A percentile compares a stretch with the other conserved stretches of the same genome.
Evolutionary conservation across 2,888 invertebrate genomes (phyloP).

Genomic region (Hanleya hanleyi): DNA sequence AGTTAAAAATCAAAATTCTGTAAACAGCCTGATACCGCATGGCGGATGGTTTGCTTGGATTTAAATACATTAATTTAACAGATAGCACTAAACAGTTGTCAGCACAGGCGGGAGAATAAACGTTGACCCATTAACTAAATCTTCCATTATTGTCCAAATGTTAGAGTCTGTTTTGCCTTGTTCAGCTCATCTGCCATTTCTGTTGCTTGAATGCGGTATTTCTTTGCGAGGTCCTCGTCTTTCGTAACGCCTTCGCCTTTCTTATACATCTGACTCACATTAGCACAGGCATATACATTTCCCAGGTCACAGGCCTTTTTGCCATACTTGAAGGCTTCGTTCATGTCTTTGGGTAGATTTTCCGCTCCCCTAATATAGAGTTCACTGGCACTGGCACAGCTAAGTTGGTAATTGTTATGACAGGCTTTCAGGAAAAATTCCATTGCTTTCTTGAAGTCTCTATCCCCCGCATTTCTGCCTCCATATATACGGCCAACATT

Average conservation of each 20-base stretch:
- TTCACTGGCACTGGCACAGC: constrained; percentile 87
- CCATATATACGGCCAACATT: constrained; percentile 51
- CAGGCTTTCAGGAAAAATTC: constrained; percentile 88
- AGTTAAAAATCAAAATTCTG: too few species aligned
- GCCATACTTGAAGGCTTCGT: constrained; percentile 86
- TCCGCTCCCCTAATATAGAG: constrained; percentile 85
- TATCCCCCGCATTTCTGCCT: constrained; percentile 24
- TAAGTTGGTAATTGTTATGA: constrained; percentile 80
- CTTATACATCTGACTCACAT: constrained; percentile 81
- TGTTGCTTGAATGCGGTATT: constrained; percentile 82
- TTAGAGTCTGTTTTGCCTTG: constrained; percentile 27
- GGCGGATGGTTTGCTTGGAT: too few species aligned
- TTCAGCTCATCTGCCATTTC: constrained; percentile 82
- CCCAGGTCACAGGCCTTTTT: constrained; percentile 87
- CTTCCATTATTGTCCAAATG: constrained; percentile 16
- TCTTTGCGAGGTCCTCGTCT: constrained; percentile 81
- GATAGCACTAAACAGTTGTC: too few species aligned
- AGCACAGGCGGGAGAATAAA: too few species aligned
- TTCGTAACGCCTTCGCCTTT: constrained; percentile 87
- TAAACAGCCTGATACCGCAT: too few species aligned
- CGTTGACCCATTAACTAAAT: neutral
- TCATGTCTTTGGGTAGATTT: constrained; percentile 78
- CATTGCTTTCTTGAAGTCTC: constrained; percentile 75
- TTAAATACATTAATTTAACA: too few species aligned
- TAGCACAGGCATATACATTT: constrained; percentile 88